These are phyloP conservation scores for Enteromius paludinosus DNA, from an alignment of 2,797 vertebrate genomes.

Conservation along the genomic window DNA sequence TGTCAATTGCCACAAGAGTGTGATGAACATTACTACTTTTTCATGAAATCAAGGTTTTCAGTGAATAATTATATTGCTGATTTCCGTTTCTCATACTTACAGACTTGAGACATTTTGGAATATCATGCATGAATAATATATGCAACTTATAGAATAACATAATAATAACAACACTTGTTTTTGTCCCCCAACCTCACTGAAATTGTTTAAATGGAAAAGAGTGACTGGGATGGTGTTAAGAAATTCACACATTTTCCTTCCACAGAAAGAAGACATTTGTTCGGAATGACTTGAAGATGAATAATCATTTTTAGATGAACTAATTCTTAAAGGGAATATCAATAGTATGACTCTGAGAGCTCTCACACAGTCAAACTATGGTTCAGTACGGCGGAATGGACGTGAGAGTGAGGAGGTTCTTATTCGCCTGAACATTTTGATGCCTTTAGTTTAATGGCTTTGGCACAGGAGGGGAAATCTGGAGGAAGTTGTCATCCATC, in stretches of 20 bases:
- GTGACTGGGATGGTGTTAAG: not conserved
- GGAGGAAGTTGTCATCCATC: conserved; percentile 83
- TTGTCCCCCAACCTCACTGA: not conserved
- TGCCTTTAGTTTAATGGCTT: conserved; percentile 80
- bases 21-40: not conserved
- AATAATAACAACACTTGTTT: too few species aligned
- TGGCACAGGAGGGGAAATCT: conserved; percentile 78
- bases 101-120: not conserved
- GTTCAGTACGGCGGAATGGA: not conserved
- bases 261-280: not conserved
- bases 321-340: not conserved
- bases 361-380: not conserved
- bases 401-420: conserved; percentile 52
- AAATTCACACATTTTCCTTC: not conserved
- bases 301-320: not conserved
- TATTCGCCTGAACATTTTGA: conserved; percentile 71
- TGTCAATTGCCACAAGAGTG: not conserved
- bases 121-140: not conserved
- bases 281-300: not conserved
- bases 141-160: not conserved
- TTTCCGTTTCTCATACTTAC: not conserved
- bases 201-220: not conserved
- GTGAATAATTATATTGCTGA: not conserved
- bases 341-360: not conserved
- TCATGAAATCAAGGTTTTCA: not conserved